phyloP scores from a whole-genome alignment of 1,140 invertebrate species.

The Temnothorax nylanderi region DNA sequence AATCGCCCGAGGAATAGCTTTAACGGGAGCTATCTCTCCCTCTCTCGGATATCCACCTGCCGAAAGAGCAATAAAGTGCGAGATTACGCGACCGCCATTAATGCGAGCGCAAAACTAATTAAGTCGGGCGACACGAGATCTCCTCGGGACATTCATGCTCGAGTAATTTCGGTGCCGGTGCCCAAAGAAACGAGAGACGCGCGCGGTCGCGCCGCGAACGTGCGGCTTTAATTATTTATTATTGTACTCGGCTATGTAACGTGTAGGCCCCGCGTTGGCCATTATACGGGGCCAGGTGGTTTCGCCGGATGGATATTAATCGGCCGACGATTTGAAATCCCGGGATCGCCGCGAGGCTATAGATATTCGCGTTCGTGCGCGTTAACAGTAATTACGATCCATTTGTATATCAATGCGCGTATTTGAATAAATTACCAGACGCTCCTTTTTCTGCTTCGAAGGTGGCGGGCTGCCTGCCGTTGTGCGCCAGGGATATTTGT shows the following conservation, averaged over 20 bases:
- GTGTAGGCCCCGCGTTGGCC: conserved; percentile 14
- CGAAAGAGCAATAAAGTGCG: conserved; percentile 77
- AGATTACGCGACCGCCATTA: conserved; percentile 73
- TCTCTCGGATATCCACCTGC: conserved; percentile 69
- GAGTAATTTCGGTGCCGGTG: conserved; percentile 69
- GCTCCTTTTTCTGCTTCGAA: not conserved
- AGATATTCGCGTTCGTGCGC: conserved; percentile 44
- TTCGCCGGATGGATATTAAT: conserved; percentile 69
- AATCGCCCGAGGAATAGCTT: conserved; percentile 60
- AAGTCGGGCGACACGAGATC: conserved; percentile 78
- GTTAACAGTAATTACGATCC: conserved; percentile 61
- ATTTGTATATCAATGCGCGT: conserved; percentile 56
- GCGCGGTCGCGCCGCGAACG: not conserved
- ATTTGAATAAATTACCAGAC: conserved; percentile 51
- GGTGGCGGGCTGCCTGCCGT: conserved; percentile 19
- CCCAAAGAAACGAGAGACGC: conserved; percentile 22
- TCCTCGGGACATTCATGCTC: conserved; percentile 76
- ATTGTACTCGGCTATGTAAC: conserved; percentile 64
- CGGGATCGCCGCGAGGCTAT: conserved; percentile 50
- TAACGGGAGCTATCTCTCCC: conserved; percentile 42
- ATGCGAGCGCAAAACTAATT: conserved; percentile 80
- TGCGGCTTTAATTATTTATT: conserved; percentile 79
- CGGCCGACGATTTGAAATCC: conserved; percentile 53
- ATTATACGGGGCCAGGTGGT: conserved; percentile 58
- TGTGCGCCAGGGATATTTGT: conserved; percentile 14